Percentiles rank a stretch among this genome's conserved stretches.
These are phyloP conservation scores for Peribatodes rhomboidaria DNA, from an alignment of 2,888 invertebrate species.

Conservation along the genomic window DNA sequence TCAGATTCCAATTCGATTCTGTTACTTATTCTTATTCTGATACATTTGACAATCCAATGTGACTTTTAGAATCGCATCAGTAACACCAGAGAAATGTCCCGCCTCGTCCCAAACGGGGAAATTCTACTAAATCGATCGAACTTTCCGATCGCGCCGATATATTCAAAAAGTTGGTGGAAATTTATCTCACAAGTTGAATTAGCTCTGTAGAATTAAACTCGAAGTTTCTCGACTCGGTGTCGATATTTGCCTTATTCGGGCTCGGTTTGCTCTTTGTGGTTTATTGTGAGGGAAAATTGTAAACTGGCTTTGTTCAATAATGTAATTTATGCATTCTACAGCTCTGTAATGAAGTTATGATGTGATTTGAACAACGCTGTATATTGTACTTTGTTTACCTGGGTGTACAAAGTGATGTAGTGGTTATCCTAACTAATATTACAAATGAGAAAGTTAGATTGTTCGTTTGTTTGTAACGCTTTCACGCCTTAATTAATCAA, in stretches of 20 bases:
- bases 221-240: conserved; percentile 30
- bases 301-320: conserved; percentile 14
- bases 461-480: too few species aligned
- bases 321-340: conserved; percentile 8
- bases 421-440: not conserved
- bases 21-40: too few species aligned
- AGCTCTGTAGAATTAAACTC: conserved; percentile 42
- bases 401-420: not conserved
- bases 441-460: too few species aligned
- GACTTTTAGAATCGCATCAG: not conserved
- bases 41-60: not conserved
- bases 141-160: conserved; percentile 42
- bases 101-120: conserved; percentile 8
- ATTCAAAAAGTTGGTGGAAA: conserved; percentile 45
- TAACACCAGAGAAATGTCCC: not conserved
- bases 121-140: conserved; percentile 29
- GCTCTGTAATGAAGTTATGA: not conserved
- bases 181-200: conserved; percentile 49
- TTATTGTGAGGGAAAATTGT: conserved; percentile 20
- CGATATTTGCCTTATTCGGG: conserved; percentile 32
- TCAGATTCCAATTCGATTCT: too few species aligned
- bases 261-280: conserved; percentile 21
- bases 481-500: too few species aligned
- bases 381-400: not conserved
- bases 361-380: conserved; percentile 2